These are phyloP conservation scores for Corvus cornix DNA, from an alignment of 2,113 vertebrate species.

Conservation along the genomic window DNA sequence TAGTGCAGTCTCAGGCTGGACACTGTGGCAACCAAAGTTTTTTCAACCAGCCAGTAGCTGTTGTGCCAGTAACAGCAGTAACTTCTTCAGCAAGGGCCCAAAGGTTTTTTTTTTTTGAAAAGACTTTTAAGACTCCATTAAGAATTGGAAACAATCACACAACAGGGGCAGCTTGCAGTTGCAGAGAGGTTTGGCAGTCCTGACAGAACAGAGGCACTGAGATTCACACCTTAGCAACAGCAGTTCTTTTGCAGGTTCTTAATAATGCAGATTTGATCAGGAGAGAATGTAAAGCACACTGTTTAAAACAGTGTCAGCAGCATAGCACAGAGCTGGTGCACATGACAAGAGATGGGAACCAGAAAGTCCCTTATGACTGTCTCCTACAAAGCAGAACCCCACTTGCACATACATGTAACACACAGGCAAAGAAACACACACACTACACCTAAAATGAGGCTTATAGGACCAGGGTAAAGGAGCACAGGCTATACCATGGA, in stretches of 20 bases:
- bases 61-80: background rate
- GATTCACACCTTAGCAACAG: background rate
- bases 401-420: background rate
- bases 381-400: background rate
- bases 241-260: background rate
- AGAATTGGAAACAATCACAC: background rate
- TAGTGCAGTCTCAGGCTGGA: background rate
- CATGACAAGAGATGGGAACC: background rate
- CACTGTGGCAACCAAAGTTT: background rate
- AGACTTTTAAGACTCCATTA: background rate
- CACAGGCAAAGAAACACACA: background rate
- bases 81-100: background rate
- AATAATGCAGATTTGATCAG: background rate
- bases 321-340: background rate
- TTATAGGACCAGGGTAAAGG: rapidly evolving
- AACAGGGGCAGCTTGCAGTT: background rate
- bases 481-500: background rate
- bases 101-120: background rate
- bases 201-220: background rate
- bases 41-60: background rate
- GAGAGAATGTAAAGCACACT: background rate
- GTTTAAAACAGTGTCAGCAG: background rate
- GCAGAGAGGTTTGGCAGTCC: background rate
- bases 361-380: rapidly evolving
- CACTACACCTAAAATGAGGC: background rate